These are phyloP conservation scores for Lepidurus arcticus DNA, from an alignment of 1,140 invertebrate genomes.

Conservation along the genomic window DNA sequence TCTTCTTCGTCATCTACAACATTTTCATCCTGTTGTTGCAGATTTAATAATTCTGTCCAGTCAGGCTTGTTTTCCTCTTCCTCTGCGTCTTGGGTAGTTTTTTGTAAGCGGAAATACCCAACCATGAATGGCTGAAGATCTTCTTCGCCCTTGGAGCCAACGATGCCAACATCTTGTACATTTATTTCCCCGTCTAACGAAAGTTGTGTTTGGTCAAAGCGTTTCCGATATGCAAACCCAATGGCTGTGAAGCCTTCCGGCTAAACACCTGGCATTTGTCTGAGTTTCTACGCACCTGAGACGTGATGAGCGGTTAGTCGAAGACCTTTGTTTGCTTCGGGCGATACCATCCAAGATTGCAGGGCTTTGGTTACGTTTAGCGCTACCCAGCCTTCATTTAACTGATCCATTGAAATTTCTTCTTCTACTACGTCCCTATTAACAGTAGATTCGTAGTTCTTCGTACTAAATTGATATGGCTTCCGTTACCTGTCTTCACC, in stretches of 20 bases:
- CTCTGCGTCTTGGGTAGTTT: conserved; percentile 43
- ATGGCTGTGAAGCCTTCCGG: conserved; percentile 36
- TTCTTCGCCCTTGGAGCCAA: conserved; percentile 65
- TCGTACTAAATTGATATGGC: neutral
- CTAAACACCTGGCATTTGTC: conserved; percentile 23
- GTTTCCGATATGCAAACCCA: conserved; percentile 18
- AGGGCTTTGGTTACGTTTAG: conserved; percentile 28
- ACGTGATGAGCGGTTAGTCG: conserved; percentile 26
- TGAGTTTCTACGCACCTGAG: conserved; percentile 29
- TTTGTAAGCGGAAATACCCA: conserved; percentile 67
- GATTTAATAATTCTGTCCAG: neutral
- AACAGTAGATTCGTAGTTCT: neutral
- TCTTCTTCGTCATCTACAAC: conserved; percentile 17
- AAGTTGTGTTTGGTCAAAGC: conserved; percentile 32
- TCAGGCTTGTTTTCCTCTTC: conserved; percentile 27
- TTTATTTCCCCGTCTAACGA: conserved; percentile 65
- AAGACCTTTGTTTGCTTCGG: conserved; percentile 31
- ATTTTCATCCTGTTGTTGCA: conserved; percentile 24
- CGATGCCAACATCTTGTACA: conserved; percentile 73
- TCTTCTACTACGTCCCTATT: neutral
- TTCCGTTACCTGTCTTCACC: neutral
- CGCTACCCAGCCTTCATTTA: conserved; percentile 33
- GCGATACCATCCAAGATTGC: conserved; percentile 24
- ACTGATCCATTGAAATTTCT: conserved; percentile 7
- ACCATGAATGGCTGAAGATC: conserved; percentile 85